phyloP scores from a whole-genome alignment of 23 tunicate species.

The Oikopleura vanhoeffeni region DNA sequence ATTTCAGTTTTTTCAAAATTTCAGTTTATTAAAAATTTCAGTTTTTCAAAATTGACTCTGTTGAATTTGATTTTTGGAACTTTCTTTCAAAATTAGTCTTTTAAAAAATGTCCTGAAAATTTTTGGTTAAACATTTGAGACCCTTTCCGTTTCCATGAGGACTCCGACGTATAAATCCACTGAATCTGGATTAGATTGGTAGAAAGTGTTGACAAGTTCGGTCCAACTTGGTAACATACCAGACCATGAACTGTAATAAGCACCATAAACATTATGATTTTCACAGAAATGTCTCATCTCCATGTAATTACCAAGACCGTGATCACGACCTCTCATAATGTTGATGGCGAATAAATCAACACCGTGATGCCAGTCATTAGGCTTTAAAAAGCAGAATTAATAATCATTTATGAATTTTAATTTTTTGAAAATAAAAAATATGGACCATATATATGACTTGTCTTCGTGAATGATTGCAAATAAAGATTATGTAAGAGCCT shows the following conservation, averaged over 20 bases:
- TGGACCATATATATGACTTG: not conserved
- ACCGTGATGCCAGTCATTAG: not conserved
- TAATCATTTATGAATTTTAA: not conserved
- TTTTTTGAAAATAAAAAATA: not conserved
- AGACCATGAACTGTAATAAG: not conserved
- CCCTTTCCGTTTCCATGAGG: constrained; percentile 16
- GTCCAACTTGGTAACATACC: not conserved
- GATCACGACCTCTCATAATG: not conserved
- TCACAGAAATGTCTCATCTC: not conserved
- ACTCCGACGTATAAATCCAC: constrained; percentile 7
- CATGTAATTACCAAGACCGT: not conserved
- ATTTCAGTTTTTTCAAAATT: too few relatives aligned
- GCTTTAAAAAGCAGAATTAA: too few relatives aligned
- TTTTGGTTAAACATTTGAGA: too few relatives aligned
- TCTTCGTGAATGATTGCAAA: too few relatives aligned
- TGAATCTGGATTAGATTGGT: not conserved
- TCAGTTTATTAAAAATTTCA: too few relatives aligned
- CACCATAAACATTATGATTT: not conserved
- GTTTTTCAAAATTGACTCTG: too few relatives aligned
- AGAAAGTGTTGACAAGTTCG: not conserved
- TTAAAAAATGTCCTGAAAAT: too few relatives aligned
- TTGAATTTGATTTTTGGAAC: too few relatives aligned
- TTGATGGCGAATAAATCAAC: constrained; percentile 1
- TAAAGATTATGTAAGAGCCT: too few relatives aligned
- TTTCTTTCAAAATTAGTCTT: too few relatives aligned